Evolutionary conservation across 1,140 invertebrate genomes (phyloP), one percentile per base, ranked within the genome.

Genomic region (Charaxes varanes): DNA sequence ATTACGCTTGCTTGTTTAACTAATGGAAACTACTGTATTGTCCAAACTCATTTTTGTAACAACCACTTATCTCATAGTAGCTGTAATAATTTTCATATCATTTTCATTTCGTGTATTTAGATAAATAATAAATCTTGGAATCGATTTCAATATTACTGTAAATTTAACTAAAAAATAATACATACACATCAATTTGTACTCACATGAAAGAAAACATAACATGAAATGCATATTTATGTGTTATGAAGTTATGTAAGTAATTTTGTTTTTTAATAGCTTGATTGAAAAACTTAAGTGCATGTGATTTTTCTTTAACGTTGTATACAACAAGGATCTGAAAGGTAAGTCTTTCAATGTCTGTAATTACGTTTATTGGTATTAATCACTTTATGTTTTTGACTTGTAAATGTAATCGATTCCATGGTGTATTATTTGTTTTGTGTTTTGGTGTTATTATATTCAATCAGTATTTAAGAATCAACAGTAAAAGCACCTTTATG

Each of bases 351-450:
- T 52, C 44, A 23, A 48, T 51, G 51, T 50, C 34, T 45, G 49
- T 34, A 44, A 50, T 62, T 48, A 57, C 49, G 28, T 53, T 46
- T 31, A 36, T 33, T 59, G 43, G 15, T 41, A 46, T 56, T 56
- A 14, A 14, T 1, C 4, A 28, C 56, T 45, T 53, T 33, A 43
- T 49, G 13, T 45, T 56, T 44, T 48, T 27, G 28, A 32, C 33
- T 42, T 21, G 52, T 50, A 52, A 46, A 60, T 69, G 74, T 53
- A 72, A 76, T 82, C 74, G 78, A 82, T 79, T 82, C 74, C 78
- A 79, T 61, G 60, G 51, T 63, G 44, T 37, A 46, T 32, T 36
- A 44, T 66, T 64, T 60, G 30, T 63, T 53, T 70, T 61, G 47
- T 69, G 46, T 63, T 53, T 58, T 33, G 36, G 33, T 59, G 32